These are phyloP conservation scores for Vidua macroura DNA, from an alignment of 2,113 vertebrate genomes.

Conservation along the genomic window DNA sequence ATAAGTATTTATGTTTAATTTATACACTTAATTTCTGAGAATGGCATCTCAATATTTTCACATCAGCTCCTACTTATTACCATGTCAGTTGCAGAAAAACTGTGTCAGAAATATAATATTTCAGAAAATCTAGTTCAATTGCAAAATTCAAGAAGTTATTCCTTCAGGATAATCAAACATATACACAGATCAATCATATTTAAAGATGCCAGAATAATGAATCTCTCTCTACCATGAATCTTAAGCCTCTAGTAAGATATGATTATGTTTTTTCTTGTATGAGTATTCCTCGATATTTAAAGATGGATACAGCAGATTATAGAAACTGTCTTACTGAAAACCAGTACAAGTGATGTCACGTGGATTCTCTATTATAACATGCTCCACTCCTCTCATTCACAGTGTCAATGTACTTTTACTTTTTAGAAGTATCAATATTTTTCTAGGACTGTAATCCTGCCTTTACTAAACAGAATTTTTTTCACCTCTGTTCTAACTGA, in stretches of 20 bases:
- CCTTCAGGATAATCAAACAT: not conserved
- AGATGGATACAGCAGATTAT: not conserved
- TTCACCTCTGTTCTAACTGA: not conserved
- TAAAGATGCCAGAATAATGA: not conserved
- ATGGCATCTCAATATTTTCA: not conserved
- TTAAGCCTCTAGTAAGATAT: not conserved
- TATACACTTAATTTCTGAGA: not conserved
- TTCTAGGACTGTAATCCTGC: not conserved
- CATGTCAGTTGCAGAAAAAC: not conserved
- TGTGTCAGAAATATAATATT: not conserved
- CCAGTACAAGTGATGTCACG: not conserved
- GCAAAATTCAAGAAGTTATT: not conserved
- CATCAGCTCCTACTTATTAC: not conserved
- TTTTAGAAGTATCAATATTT: not conserved
- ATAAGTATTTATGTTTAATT: not conserved
- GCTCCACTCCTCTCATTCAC: not conserved
- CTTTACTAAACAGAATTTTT: not conserved
- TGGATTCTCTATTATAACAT: not conserved
- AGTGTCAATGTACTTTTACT: not conserved
- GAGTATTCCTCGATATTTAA: not conserved
- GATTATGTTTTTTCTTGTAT: not conserved
- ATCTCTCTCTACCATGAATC: not conserved
- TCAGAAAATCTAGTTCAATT: not conserved
- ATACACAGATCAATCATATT: not conserved
- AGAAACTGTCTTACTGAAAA: not conserved